Evolutionary conservation across 2,113 vertebrate genomes (phyloP).

Genomic region (Callithrix jacchus): DNA sequence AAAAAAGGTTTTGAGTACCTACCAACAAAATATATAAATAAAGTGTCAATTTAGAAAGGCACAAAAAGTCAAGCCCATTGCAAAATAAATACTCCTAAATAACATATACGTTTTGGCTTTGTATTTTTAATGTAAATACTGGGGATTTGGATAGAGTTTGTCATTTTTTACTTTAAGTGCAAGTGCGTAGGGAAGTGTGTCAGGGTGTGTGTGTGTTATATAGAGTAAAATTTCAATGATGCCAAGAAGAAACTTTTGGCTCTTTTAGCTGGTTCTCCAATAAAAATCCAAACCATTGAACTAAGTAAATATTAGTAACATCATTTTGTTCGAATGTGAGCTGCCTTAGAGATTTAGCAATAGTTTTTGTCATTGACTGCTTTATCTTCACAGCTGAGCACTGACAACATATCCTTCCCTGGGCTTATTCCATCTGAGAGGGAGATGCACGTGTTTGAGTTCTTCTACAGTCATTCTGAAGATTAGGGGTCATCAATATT

Average conservation of each 20-base stretch:
- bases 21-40: neutral
- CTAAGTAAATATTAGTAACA: neutral
- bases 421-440: neutral
- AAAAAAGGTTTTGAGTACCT: neutral
- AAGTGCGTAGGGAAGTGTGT: neutral
- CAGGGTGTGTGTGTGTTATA: neutral
- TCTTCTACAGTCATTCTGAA: neutral
- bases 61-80: neutral
- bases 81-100: neutral
- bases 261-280: neutral
- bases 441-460: neutral
- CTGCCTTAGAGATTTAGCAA: neutral
- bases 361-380: neutral
- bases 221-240: neutral
- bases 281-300: slow-evolving; percentile 11
- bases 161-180: neutral
- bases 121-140: neutral
- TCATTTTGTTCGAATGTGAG: neutral
- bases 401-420: neutral
- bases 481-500: neutral
- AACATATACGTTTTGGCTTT: neutral
- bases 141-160: neutral
- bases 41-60: neutral
- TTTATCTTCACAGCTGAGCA: neutral
- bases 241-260: neutral